Base-by-base conservation (phyloP, 30 jellyfish, hydroid and myxozoan species). In the Catostylus mosaicus region DNA sequence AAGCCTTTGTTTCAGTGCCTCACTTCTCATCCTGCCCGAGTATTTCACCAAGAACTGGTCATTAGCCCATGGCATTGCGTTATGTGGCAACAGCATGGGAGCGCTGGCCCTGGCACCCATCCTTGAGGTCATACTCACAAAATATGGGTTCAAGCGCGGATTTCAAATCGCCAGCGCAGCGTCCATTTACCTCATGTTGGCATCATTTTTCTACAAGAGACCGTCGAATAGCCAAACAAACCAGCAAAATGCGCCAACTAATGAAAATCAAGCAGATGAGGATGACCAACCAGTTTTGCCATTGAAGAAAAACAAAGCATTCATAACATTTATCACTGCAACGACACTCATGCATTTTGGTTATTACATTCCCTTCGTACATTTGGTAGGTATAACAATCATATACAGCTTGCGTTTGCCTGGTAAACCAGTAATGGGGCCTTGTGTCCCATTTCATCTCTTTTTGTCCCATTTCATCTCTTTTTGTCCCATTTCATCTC, bases 41-140 rank as follows among this genome's bases (percentile, higher is more conserved):
- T 91, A 91, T 47, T 85, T 84, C 94, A 80, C 93, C 1, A 84
- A 64, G 77, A 84, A 91, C 73, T 91, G 96, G 96, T 77, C 96
- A 11, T 38, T 84, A 47, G 98, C 98, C 24, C 96, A 91, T 84
- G 98, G 98, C 57, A 78, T 91, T n/a, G 98, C 96, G 10, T 66
- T 85, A 23, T 79, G 93, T 27, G 98, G 98, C 26, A 85, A 85
- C 80, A 95, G 98, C 64, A 56, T 87, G 51, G 98, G 98, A 3
- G 98, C 96, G 7, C 68, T 91, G 71, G 96, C 93, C 9, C 56
- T 91, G 38, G 90, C 98, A 20, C 98, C 98, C 18, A 64, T 77
- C 48, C 66, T 82, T 51, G 96, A 82, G 52, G 50, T 32, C 37
- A 20, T 85, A 30, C 82, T 91, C 37, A 26, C 82, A 19, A 75